These are phyloP conservation scores for Smittia aterrima DNA, from an alignment of 2,888 invertebrate genomes.

Conservation along the genomic window DNA sequence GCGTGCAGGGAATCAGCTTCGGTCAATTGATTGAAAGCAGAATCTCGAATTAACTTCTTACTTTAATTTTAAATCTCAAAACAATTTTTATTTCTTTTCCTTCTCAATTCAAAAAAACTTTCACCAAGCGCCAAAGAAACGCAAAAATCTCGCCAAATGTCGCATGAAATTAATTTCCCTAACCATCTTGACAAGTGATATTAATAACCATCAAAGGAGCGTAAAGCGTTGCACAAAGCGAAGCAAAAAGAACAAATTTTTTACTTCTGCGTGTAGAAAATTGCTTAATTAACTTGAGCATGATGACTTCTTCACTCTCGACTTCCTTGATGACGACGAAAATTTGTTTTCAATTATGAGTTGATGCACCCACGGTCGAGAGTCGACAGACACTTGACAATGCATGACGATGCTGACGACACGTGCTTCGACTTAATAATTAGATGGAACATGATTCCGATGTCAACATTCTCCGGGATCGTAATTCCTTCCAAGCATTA, in stretches of 20 bases:
- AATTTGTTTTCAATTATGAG: slow-evolving; percentile 39
- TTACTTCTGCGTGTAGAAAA: neutral
- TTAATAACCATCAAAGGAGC: slow-evolving; percentile 36
- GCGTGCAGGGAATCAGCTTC: no score
- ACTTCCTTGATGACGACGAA: neutral
- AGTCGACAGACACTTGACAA: slow-evolving; percentile 22
- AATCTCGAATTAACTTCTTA: no score
- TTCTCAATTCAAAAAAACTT: no score
- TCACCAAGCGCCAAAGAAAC: neutral
- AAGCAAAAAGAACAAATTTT: neutral
- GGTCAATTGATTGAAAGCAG: no score
- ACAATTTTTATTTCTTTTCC: no score
- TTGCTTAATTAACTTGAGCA: slow-evolving; percentile 35
- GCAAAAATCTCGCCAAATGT: slow-evolving; percentile 23
- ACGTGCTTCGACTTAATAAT: slow-evolving; percentile 34
- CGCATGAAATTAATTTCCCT: slow-evolving; percentile 31
- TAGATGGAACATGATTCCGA: neutral
- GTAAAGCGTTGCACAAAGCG: neutral
- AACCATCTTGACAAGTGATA: slow-evolving; percentile 31
- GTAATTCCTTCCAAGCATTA: neutral
- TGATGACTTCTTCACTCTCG: neutral
- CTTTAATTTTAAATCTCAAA: no score
- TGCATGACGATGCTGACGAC: slow-evolving; percentile 4
- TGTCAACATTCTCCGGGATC: neutral
- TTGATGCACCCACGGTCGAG: neutral